phyloP scores from a whole-genome alignment of 2,888 invertebrate genomes.

The Tachina fera region DNA sequence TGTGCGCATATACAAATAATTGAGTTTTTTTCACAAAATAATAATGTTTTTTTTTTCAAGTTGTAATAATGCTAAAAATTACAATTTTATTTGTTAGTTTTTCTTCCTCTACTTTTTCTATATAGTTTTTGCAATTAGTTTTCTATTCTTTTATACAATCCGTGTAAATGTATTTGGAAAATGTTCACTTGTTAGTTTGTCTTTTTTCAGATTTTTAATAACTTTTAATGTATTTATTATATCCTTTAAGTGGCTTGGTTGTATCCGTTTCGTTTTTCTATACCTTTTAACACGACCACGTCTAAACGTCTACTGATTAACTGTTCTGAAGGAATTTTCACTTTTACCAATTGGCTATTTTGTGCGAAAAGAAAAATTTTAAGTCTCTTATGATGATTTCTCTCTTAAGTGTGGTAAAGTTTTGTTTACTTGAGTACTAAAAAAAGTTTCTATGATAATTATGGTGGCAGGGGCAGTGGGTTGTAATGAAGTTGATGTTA shows the following conservation, averaged over 20 bases:
- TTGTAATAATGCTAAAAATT: slow-evolving; percentile 18
- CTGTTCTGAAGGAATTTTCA: slow-evolving; percentile 71
- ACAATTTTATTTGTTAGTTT: slow-evolving; percentile 16
- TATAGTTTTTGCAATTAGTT: slow-evolving; percentile 18
- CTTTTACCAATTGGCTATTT: slow-evolving; percentile 45
- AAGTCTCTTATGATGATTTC: slow-evolving; percentile 3
- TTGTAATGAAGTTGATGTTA: background rate
- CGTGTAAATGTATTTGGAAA: slow-evolving; percentile 15
- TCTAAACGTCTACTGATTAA: slow-evolving; percentile 74
- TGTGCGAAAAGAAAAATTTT: background rate
- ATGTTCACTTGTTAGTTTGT: slow-evolving; percentile 26
- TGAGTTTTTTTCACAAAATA: slow-evolving; percentile 42
- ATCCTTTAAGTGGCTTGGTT: slow-evolving; percentile 20
- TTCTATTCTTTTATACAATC: slow-evolving; percentile 1
- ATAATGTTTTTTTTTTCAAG: slow-evolving; percentile 30
- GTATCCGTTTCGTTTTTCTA: slow-evolving; percentile 67
- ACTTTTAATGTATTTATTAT: slow-evolving; percentile 42
- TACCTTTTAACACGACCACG: slow-evolving; percentile 74
- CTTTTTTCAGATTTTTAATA: background rate
- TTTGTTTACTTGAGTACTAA: background rate
- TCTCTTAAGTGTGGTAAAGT: slow-evolving; percentile 63
- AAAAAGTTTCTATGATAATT: slow-evolving; percentile 25
- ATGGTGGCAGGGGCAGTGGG: slow-evolving; percentile 11
- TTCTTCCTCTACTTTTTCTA: slow-evolving; percentile 1
- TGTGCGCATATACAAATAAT: slow-evolving; percentile 67